Base-by-base conservation (phyloP, 92 coral and sea anemone species). In the Porites rus region DNA sequence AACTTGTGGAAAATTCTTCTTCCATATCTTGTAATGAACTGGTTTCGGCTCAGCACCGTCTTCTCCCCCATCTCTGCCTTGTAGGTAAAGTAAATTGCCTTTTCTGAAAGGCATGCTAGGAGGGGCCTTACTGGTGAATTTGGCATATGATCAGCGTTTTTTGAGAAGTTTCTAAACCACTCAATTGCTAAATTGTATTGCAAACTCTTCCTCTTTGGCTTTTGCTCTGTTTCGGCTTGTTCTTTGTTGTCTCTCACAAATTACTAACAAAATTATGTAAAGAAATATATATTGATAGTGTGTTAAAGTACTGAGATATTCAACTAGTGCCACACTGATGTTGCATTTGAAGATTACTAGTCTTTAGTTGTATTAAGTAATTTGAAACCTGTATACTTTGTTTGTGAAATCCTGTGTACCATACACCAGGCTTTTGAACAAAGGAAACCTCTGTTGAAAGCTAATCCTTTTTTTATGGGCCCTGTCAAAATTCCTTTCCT, bases 21-120 rank as follows among this genome's bases (percentile, higher is more conserved):
- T 73, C 62, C 77, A 73, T 61, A 73, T 51, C 21, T 73, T 51
- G 31, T 51, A 73, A 73, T 2, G 63, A 73, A 73, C 14, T 65
- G 69, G 24, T 7, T 4, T 9, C 69, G 19, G 3, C 65, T 10
- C 3, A 75, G 51, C 38, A 59, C 11, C 0, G 65, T n/a, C 20
- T 11, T 75, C 10, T 56, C 51, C 8, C 18, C 79, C 66, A 54
- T 21, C 12, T 75, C 79, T 18, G 54, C 19, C 65, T 75, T 75
- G 51, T 75, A 75, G 0, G 52, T 13, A 2, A 10, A 3, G 10
- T 54, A 56, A 1, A 75, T 65, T 7, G 50, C 65, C 5, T 22
- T 54, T 21, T 75, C 56, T 3, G 65, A 54, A 16, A 75, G 28
- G 79, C 65, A 75, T 1, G 79, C 28, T 0, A 52, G 79, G 6